Evolutionary conservation across 2,888 invertebrate species (phyloP).

Genomic region (Bruchidius siliquastri): DNA sequence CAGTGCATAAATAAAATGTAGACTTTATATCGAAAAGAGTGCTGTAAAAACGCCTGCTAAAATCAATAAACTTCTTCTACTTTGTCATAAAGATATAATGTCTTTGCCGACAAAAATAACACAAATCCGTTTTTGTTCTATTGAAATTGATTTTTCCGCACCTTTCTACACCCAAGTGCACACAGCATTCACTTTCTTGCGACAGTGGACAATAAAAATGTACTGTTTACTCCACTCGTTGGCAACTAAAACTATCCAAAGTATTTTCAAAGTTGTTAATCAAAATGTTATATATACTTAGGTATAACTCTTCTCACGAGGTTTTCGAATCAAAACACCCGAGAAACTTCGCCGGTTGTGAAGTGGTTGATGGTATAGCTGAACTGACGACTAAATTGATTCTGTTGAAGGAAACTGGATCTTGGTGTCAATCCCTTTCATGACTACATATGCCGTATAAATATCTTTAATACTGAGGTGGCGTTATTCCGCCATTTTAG

Average conservation of each 20-base stretch:
- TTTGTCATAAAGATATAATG: background rate
- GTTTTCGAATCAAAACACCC: background rate
- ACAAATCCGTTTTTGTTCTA: background rate
- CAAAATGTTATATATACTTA: constrained; percentile 41
- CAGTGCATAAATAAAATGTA: too few species aligned
- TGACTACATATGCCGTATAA: too few species aligned
- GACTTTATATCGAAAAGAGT: too few species aligned
- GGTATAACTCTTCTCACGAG: constrained; percentile 28
- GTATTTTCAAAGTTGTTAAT: constrained; percentile 49
- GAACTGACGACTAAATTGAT: background rate
- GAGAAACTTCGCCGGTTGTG: background rate
- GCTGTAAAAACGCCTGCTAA: too few species aligned
- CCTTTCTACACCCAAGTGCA: constrained; percentile 31
- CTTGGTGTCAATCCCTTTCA: too few species aligned
- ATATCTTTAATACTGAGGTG: too few species aligned
- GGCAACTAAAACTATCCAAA: constrained; percentile 38
- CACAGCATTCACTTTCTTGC: constrained; percentile 39
- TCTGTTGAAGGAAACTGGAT: background rate
- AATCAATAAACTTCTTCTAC: too few species aligned
- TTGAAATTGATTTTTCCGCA: constrained; percentile 21
- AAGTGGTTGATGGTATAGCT: background rate
- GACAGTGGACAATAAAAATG: constrained; percentile 45
- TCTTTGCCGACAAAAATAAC: background rate
- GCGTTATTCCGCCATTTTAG: too few species aligned
- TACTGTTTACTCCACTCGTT: constrained; percentile 43